Evolutionary conservation across 2,888 invertebrate species (phyloP), one percentile per base, ranked within the genome.

Genomic region (Drosophila neonasuta): DNA sequence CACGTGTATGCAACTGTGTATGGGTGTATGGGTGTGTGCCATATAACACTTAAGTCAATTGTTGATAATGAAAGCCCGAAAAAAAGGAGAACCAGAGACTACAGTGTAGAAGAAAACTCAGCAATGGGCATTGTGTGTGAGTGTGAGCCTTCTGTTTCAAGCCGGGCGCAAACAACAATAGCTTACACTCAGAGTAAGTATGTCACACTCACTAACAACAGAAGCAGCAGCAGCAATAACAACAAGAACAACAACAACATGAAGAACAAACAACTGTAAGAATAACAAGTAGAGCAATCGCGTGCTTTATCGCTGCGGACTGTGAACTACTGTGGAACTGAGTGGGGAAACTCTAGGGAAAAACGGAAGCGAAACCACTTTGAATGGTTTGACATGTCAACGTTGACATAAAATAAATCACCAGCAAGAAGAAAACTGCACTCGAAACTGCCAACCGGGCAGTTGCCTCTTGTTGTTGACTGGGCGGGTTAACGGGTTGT

Each of bases 331-430:
- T 45, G 58, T 60, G 65, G 65, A 69, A 59, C 59, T 59, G 71
- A 39, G 34, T 62, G 71, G 42, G 34, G 55, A 59, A 67, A 59
- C 54, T 68, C 71, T 71, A 13, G 67, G 59, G 24, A 54, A 55
- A 79, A 79, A 66, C 87, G 87, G 86, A 87, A 86, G 84, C 70
- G 78, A 86, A 83, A 87, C 86, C 83, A 77, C 86, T 80, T 79
- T 81, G 85, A 87, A 87, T 83, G 85, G 88, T 85, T 88, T 83
- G 88, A 86, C 88, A 83, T 88, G 86, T 83, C 86, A 86, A 81
- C 88, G 80, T 80, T 86, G 88, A 81, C 83, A 86, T 85, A 83
- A 86, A 86, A 88, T 88, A 86, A 86, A 86, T 86, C 86, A 87
- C 81, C 76, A 75, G 62, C 46, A 55, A 75, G 70, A 70, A 70